Evolutionary conservation across 1,140 invertebrate genomes (phyloP), one percentile per base, ranked within the genome.

Genomic region (Nomia melanderi): DNA sequence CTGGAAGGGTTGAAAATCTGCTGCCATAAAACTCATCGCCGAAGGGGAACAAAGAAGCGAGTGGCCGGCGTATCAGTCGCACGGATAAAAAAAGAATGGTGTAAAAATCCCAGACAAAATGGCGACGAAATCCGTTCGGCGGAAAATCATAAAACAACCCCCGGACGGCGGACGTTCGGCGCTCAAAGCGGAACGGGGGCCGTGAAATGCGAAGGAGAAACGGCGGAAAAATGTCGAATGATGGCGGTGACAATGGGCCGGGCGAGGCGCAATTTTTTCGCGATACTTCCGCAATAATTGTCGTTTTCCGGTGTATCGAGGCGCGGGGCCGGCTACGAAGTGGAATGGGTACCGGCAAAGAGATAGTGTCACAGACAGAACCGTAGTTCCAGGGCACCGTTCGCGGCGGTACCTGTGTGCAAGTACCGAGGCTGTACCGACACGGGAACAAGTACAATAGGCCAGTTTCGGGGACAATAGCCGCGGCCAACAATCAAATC

Each of bases 401-500:
- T 63, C 39, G 27, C 63, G 11, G 41, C 14, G 12, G 67, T 85
- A 85, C 82, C 82, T 85, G 83, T 85, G 79, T 84, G 82, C 79
- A 81, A 85, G 79, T 85, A 81, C 66, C 78, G 64, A 71, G 82
- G 50, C 74, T 77, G 73, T 50, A 81, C 73, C 71, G 78, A 69
- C 73, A 72, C 64, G 78, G 71, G 67, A 66, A 66, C 76, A 65
- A 77, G 82, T 86, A 89, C 88, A 90, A 90, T 90, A 82, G 88
- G 81, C 86, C 81, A 86, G 83, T 90, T 84, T 81, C 87, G 86
- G 81, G 81, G 86, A 90, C 88, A 92, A 91, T 90, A 90, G 91
- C 90, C 86, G 87, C 71, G 87, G 91, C 85, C 90, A 91, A 92
- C 91, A 92, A 92, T 92, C 90, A 91, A 92, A 92, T 91, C 87